A percentile compares a stretch with the other conserved stretches of the same genome.
Evolutionary conservation across 2,113 vertebrate species (phyloP).

Genomic region (Petromus typicus): DNA sequence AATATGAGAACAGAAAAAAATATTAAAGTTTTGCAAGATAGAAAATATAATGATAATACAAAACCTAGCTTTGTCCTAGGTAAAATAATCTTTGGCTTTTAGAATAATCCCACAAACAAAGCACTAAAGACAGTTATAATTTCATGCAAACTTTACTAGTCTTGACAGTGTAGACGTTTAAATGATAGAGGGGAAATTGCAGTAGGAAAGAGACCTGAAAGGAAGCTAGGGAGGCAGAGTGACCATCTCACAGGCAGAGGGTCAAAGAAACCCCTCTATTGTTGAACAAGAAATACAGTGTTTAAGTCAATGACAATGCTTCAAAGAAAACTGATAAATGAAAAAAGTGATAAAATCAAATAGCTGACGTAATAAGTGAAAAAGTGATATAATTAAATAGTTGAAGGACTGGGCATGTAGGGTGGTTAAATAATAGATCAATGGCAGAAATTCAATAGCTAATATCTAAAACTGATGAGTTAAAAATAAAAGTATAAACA

Average conservation of each 20-base stretch:
- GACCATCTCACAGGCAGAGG: not conserved
- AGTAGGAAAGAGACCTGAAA: not conserved
- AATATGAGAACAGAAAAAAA: not conserved
- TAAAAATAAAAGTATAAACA: not conserved
- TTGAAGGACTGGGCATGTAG: not conserved
- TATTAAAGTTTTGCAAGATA: not conserved
- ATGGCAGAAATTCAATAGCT: not conserved
- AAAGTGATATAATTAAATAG: not conserved
- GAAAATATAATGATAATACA: not conserved
- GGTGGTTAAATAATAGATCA: not conserved
- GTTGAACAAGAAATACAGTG: not conserved
- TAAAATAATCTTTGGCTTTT: not conserved
- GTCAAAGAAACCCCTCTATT: not conserved
- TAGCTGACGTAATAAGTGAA: not conserved
- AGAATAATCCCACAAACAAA: not conserved
- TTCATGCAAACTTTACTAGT: not conserved
- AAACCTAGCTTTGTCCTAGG: not conserved
- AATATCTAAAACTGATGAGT: not conserved
- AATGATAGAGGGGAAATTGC: not conserved
- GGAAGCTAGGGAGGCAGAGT: not conserved
- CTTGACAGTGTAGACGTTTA: not conserved
- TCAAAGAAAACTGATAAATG: constrained; percentile 1
- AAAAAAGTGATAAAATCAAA: not conserved
- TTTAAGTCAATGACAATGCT: not conserved
- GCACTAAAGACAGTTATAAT: not conserved